Evolutionary conservation across 2,113 vertebrate species (phyloP).

Genomic region (Dendrocopos noguchii): DNA sequence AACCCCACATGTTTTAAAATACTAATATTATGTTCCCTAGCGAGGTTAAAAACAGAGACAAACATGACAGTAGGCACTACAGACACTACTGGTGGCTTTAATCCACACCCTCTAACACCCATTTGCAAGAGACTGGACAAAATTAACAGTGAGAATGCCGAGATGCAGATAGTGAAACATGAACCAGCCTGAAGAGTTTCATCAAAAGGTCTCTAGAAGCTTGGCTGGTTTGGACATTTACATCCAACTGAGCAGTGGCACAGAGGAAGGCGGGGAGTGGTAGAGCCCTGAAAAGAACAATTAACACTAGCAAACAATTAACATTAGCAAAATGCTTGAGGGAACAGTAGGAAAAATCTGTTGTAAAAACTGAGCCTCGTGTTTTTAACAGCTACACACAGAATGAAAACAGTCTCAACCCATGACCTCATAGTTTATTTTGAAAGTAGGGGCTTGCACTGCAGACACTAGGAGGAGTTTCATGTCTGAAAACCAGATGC

Average conservation of each 20-base stretch:
- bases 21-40: neutral
- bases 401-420: neutral
- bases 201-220: neutral
- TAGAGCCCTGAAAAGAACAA: neutral
- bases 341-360: neutral
- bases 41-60: neutral
- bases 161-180: neutral
- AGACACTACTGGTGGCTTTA: neutral
- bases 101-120: neutral
- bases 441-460: neutral
- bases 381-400: neutral
- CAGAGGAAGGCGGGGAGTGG: neutral
- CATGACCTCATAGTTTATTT: neutral
- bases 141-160: neutral
- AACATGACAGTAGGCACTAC: neutral
- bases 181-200: neutral
- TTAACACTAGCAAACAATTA: neutral
- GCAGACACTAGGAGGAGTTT: neutral
- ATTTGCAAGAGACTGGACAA: neutral
- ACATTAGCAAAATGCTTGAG: neutral
- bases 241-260: neutral
- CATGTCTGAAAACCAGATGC: fast-evolving
- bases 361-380: neutral
- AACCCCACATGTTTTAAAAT: neutral
- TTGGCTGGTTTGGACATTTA: neutral